Conservation (phyloP, 2,113 vertebrate genomes). For the Syngnathus floridae region DNA sequence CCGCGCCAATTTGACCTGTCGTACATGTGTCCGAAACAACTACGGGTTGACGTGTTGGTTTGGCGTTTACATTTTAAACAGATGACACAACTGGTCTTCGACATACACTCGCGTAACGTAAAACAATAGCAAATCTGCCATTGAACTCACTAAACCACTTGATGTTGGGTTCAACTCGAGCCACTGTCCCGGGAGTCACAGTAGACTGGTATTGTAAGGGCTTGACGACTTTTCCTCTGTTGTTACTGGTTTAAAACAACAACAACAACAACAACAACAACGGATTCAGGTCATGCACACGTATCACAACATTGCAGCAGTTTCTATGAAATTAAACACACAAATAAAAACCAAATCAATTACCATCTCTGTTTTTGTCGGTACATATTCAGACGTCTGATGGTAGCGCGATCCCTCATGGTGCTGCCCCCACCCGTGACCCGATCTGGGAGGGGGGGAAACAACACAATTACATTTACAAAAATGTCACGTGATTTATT, state of each 20-base stretch:
- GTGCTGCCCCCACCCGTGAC: conserved; percentile 80
- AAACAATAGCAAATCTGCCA: not conserved
- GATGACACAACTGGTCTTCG: no score
- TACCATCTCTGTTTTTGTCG: conserved; percentile 93
- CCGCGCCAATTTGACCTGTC: no score
- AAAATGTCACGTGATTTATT: no score
- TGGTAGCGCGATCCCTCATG: conserved; percentile 91
- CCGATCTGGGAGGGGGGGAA: conserved; percentile 72
- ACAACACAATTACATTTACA: no score
- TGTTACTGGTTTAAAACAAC: conserved; percentile 69
- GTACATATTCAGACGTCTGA: conserved; percentile 97
- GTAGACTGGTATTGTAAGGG: conserved; percentile 87
- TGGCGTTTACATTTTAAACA: no score
- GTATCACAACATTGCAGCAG: not conserved
- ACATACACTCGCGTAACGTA: not conserved
- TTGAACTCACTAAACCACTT: conserved; percentile 87
- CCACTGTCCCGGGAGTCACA: conserved; percentile 84
- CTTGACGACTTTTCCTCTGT: conserved; percentile 82
- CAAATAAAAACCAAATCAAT: conserved; percentile 19
- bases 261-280: conserved; percentile 1
- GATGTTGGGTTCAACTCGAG: conserved; percentile 95
- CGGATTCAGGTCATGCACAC: not conserved
- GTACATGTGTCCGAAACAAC: not conserved
- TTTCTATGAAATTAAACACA: not conserved
- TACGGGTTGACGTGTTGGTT: no score